Base-by-base conservation (phyloP, 2,888 invertebrate genomes). In the Chironomus riparius region DNA sequence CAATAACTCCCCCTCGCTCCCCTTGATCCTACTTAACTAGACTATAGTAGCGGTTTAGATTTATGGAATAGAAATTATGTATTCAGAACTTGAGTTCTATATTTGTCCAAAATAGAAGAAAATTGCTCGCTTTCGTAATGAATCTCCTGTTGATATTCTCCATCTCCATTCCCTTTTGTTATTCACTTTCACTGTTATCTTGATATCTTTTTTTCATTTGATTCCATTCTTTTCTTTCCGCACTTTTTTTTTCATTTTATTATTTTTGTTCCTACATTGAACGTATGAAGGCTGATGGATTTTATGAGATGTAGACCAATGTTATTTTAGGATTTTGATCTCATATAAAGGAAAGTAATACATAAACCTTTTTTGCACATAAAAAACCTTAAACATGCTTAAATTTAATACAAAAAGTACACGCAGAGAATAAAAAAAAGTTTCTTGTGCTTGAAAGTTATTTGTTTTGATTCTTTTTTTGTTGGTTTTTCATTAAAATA, bases 61-160 rank as follows among this genome's bases (percentile, higher is more conserved):
- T 38, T 38, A 38, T 38, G 38, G 38, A 38, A 56, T 22, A 56
- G 6, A 50, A 71, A 71, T 71, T 50, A 71, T 24, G 71, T 50
- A 71, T 71, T 71, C 71, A 71, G 47, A 15, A 13, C 61, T 72
- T 62, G 72, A 15, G 12, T 62, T n/a, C 48, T 12, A 28, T 50
- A 15, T 72, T 72, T 38, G 71, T 12, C 65, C 65, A 65, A 65
- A 22, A 65, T 56, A 18, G 15, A 50, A n/a, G 21, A 65, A 22
- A 65, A 50, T 12, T 50, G 13, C 18, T 12, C 21, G 18, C 28
- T n/a, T 61, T 38, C 48, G 13, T 72, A 72, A 72, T 72, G 72
- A 72, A 38, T 72, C 61, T 72, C 72, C 72, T 72, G 72, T 72
- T 72, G 72, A 28, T 72, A 62, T 12, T 72, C 22, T 15, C 18